A percentile compares a stretch with the other conserved stretches of the same genome.
phyloP scores from a whole-genome alignment of 2,797 vertebrate genomes.

The Falco cherrug region DNA sequence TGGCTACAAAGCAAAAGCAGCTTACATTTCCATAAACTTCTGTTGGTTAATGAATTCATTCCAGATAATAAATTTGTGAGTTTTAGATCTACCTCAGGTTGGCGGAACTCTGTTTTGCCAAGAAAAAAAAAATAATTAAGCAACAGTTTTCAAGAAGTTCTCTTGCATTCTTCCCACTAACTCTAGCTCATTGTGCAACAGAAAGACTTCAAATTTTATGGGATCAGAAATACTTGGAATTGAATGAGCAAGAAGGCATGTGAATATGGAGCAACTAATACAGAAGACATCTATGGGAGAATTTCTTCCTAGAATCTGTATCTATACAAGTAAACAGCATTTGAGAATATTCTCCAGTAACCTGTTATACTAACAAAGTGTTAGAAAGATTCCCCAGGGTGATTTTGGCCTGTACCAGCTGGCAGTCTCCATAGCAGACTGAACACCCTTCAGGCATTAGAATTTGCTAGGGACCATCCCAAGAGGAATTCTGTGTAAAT shows the following conservation, averaged over 20 bases:
- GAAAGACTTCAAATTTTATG: not conserved
- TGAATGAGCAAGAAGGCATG: not conserved
- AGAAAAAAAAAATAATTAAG: not conserved
- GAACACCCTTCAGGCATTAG: not conserved
- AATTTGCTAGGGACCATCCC: not conserved
- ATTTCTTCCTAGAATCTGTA: not conserved
- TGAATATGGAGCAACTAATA: not conserved
- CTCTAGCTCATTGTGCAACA: not conserved
- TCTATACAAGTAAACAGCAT: not conserved
- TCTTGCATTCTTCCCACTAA: not conserved
- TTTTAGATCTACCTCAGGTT: not conserved
- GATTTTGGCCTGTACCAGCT: not conserved
- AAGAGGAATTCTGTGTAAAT: not conserved
- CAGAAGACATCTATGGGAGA: not conserved
- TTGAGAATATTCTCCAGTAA: not conserved
- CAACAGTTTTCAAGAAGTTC: not conserved
- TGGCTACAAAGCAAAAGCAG: not conserved
- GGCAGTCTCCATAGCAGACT: not conserved
- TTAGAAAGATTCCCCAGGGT: not conserved
- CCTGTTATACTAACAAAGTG: not conserved
- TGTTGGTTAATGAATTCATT: not conserved
- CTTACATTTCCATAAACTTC: not conserved
- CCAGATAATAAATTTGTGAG: not conserved
- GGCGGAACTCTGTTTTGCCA: not conserved
- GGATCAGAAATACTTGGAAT: not conserved